These are phyloP conservation scores for Melanostoma scalare DNA, from an alignment of 2,888 invertebrate species.

Conservation along the genomic window DNA sequence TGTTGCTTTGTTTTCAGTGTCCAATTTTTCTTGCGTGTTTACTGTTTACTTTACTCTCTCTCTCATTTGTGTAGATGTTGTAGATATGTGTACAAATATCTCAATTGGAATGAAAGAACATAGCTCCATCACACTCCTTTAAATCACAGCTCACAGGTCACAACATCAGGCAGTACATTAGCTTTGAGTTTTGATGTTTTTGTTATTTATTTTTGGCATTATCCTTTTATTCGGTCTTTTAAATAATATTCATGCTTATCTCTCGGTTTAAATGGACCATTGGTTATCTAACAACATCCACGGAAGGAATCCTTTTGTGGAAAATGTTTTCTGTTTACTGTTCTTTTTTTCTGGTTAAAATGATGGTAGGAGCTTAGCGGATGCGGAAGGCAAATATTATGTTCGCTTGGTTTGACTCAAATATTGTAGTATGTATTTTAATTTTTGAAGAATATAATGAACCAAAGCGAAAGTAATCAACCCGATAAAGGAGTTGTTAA, in stretches of 20 bases:
- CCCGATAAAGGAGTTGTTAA: too few species aligned
- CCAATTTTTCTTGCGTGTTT: background rate
- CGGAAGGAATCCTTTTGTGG: too few species aligned
- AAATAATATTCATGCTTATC: conserved; percentile 1
- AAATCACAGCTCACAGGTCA: conserved; percentile 10
- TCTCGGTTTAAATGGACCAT: background rate
- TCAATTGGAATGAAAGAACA: conserved; percentile 11
- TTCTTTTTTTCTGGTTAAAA: too few species aligned
- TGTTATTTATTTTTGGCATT: background rate
- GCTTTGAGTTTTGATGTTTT: conserved; percentile 1
- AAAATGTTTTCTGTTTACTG: too few species aligned
- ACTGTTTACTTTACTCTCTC: background rate
- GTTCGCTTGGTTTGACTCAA: too few species aligned
- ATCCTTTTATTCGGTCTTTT: conserved; percentile 19
- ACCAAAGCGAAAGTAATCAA: too few species aligned
- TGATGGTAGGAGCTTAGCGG: too few species aligned
- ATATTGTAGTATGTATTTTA: too few species aligned
- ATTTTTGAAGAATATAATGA: too few species aligned
- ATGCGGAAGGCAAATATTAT: too few species aligned
- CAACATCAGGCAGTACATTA: conserved; percentile 22
- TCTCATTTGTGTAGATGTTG: background rate
- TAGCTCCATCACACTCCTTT: background rate
- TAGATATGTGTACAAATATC: background rate
- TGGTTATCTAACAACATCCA: conserved; percentile 4
- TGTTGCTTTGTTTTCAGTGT: conserved; percentile 17